Conservation (phyloP, 1,140 invertebrate species). For the Lasaia peninsularis region DNA sequence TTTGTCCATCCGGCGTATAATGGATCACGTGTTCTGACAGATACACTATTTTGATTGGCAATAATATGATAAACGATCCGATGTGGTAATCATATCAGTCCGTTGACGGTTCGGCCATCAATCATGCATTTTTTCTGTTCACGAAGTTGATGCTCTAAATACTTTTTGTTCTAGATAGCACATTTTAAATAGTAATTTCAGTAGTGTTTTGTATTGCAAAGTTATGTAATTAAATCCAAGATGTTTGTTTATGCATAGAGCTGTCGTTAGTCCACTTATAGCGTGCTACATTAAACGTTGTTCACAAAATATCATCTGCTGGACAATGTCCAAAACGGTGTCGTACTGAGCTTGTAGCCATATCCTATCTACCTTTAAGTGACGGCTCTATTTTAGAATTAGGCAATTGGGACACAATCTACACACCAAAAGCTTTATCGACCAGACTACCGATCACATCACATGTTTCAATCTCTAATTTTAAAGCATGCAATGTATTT, state of each 20-base stretch:
- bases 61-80: constrained; percentile 74
- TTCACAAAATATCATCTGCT: constrained; percentile 59
- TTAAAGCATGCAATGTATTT: constrained; percentile 9
- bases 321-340: constrained; percentile 65
- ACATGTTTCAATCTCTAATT: constrained; percentile 15
- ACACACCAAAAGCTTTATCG: constrained; percentile 41
- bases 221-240: constrained; percentile 36
- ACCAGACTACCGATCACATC: constrained; percentile 14
- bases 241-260: constrained; percentile 30
- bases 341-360: constrained; percentile 43
- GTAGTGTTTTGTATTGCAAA: constrained; percentile 48
- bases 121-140: constrained; percentile 57
- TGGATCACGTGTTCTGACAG: constrained; percentile 70
- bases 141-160: constrained; percentile 40
- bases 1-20: constrained; percentile 45
- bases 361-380: constrained; percentile 54
- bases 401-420: constrained; percentile 50
- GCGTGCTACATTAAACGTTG: constrained; percentile 38
- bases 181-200: constrained; percentile 40
- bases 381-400: constrained; percentile 59
- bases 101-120: constrained; percentile 52
- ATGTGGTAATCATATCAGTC: constrained; percentile 63
- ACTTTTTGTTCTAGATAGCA: constrained; percentile 17
- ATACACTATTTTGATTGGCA: constrained; percentile 78
- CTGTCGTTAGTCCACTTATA: constrained; percentile 44